A percentile compares a stretch with the other conserved stretches of the same genome.
phyloP scores from a whole-genome alignment of 2,888 invertebrate species.

The Megamerina dolium region DNA sequence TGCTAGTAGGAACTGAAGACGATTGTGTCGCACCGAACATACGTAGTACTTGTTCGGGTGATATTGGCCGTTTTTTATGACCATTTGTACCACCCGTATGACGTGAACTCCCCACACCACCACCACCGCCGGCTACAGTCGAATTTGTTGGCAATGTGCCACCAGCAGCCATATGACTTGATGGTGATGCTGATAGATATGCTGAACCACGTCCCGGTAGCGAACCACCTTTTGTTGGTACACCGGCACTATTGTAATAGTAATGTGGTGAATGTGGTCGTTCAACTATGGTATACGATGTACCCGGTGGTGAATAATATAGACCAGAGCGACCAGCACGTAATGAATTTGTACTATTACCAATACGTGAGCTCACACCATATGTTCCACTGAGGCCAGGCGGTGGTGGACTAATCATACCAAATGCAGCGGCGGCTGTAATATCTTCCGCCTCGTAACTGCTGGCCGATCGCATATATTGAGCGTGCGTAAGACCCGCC shows the following conservation, averaged over 20 bases:
- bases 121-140: slow-evolving; percentile 51
- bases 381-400: slow-evolving; percentile 35
- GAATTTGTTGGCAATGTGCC: slow-evolving; percentile 43
- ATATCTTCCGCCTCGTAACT: slow-evolving; percentile 51
- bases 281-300: slow-evolving; percentile 83
- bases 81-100: slow-evolving; percentile 31
- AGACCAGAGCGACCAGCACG: slow-evolving; percentile 60
- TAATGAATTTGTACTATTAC: slow-evolving; percentile 49
- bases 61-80: slow-evolving; percentile 69
- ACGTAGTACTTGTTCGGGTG: slow-evolving; percentile 75
- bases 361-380: slow-evolving; percentile 39
- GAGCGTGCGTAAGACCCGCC: slow-evolving; percentile 34
- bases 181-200: slow-evolving; percentile 60
- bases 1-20: slow-evolving; percentile 51
- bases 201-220: slow-evolving; percentile 55
- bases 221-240: slow-evolving; percentile 47
- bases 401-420: slow-evolving; percentile 39
- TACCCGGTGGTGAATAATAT: slow-evolving; percentile 84
- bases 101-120: slow-evolving; percentile 13
- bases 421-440: slow-evolving; percentile 35
- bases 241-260: slow-evolving; percentile 50
- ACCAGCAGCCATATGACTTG: slow-evolving; percentile 54
- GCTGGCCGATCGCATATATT: slow-evolving; percentile 42
- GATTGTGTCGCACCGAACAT: slow-evolving; percentile 57
- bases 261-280: slow-evolving; percentile 65